A percentile compares a stretch with the other conserved stretches of the same genome.
These are phyloP conservation scores for Latrodectus hesperus DNA, from an alignment of 2,888 invertebrate species.

Conservation along the genomic window DNA sequence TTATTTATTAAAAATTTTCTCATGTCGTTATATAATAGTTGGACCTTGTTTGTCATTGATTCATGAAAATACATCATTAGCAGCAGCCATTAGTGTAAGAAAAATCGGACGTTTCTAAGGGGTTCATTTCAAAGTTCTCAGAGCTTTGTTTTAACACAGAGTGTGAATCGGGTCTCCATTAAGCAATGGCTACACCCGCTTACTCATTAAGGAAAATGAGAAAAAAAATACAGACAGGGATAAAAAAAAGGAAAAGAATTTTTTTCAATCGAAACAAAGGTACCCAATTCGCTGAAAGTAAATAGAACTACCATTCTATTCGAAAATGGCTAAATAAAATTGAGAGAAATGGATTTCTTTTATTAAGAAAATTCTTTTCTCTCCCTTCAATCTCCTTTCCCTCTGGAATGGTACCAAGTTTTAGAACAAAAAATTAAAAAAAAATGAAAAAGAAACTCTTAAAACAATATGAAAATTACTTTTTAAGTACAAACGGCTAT, in stretches of 20 bases:
- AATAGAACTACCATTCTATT: neutral
- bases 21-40: too few species aligned
- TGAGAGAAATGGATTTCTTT: constrained; percentile 9
- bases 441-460: constrained; percentile 49
- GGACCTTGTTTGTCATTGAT: too few species aligned
- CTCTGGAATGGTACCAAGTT: constrained; percentile 12
- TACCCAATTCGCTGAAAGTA: neutral
- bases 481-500: constrained; percentile 38
- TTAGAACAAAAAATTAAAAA: neutral
- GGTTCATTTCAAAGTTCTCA: neutral
- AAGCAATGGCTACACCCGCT: neutral
- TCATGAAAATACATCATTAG: constrained; percentile 1
- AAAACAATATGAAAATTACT: constrained; percentile 63
- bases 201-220: neutral
- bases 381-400: neutral
- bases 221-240: neutral
- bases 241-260: neutral
- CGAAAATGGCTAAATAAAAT: constrained; percentile 3
- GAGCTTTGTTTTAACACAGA: neutral
- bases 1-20: too few species aligned
- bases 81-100: neutral
- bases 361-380: too few species aligned
- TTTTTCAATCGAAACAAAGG: neutral
- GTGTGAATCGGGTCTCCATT: neutral
- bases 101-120: neutral